Evolutionary conservation across 2,113 vertebrate genomes (phyloP).

Genomic region (Laticauda laticaudata): DNA sequence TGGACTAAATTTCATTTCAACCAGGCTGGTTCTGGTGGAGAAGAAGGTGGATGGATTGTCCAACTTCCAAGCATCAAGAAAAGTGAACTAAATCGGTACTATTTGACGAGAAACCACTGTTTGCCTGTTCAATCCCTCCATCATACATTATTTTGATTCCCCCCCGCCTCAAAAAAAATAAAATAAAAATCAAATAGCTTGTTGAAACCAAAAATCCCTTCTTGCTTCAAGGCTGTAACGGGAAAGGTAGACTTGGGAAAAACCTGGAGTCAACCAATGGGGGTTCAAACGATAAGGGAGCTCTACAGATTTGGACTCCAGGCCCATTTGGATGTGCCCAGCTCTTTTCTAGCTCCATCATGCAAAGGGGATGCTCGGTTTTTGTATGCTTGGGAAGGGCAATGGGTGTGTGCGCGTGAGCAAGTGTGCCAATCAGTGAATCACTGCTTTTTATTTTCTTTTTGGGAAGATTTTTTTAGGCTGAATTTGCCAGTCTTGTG

Average conservation of each 20-base stretch:
- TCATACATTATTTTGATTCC: not conserved
- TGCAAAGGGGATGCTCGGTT: not conserved
- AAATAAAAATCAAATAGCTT: not conserved
- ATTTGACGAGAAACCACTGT: not conserved
- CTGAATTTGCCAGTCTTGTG: constrained; percentile 45
- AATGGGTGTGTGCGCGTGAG: not conserved
- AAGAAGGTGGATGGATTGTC: not conserved
- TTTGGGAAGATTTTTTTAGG: constrained; percentile 30
- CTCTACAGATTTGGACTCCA: not conserved
- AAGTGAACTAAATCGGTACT: not conserved
- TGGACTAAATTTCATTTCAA: too few relatives aligned
- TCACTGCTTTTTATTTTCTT: constrained; percentile 49
- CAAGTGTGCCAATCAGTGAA: constrained; percentile 1
- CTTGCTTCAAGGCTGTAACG: not conserved
- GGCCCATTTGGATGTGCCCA: not conserved
- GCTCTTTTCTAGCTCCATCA: not conserved
- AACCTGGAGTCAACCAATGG: not conserved
- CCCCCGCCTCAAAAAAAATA: too few relatives aligned
- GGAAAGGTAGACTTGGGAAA: not conserved
- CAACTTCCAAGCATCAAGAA: not conserved
- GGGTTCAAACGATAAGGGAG: too few relatives aligned
- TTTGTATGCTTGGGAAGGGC: constrained; percentile 24
- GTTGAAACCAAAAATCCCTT: not conserved
- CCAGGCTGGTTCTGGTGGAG: too few relatives aligned
- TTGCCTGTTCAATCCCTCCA: not conserved